Percentiles rank a stretch among this genome's conserved stretches.
Conservation (phyloP, 2,797 vertebrate genomes). For the Lepilemur ruficaudatus region DNA sequence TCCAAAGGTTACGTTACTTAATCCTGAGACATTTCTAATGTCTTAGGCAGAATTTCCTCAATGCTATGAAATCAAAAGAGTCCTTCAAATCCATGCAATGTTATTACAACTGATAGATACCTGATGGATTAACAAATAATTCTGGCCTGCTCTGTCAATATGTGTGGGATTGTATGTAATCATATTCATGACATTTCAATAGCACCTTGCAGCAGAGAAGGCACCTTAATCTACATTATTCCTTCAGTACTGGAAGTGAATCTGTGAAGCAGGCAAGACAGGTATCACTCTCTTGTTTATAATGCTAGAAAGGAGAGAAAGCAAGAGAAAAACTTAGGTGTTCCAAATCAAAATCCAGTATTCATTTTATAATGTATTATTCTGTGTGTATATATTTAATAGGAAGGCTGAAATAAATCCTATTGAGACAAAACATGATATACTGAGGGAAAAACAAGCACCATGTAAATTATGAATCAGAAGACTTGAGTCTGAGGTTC, state of each 20-base stretch:
- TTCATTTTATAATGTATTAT: not conserved
- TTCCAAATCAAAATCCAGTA: not conserved
- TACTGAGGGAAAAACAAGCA: not conserved
- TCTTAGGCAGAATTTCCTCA: not conserved
- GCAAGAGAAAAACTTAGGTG: not conserved
- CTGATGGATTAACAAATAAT: not conserved
- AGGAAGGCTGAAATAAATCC: not conserved
- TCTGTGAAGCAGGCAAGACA: not conserved
- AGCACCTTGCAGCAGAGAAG: not conserved
- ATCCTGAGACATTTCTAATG: not conserved
- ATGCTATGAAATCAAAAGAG: not conserved
- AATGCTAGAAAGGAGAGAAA: not conserved
- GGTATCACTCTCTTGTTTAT: not conserved
- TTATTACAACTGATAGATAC: not conserved
- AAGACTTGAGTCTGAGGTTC: not conserved
- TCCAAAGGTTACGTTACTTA: not conserved
- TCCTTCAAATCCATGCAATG: not conserved
- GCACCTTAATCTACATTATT: not conserved
- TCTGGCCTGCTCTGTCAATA: not conserved
- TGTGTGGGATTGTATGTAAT: not conserved
- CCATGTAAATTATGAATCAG: not conserved
- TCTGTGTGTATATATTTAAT: not conserved
- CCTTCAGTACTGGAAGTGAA: not conserved
- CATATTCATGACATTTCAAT: too few species aligned
- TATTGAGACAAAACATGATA: not conserved